These are phyloP conservation scores for Calameuta pallipes DNA, from an alignment of 2,888 invertebrate genomes.

Conservation along the genomic window DNA sequence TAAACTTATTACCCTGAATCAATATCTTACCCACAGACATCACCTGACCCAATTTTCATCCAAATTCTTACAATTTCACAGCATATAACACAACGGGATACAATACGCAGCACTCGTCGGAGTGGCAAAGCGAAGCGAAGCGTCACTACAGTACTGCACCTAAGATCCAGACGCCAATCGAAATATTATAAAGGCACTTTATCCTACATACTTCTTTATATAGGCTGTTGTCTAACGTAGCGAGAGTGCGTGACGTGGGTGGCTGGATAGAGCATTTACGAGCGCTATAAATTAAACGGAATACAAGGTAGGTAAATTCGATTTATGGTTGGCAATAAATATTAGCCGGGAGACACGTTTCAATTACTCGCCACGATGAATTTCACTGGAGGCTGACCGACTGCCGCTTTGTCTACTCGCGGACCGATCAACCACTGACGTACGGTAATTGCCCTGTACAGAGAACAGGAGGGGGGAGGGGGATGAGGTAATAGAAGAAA, in stretches of 20 bases:
- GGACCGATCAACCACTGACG: neutral
- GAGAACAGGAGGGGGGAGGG: neutral
- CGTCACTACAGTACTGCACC: neutral
- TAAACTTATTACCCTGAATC: no score
- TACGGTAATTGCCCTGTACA: neutral
- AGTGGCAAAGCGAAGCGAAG: neutral
- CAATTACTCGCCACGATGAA: constrained; percentile 45
- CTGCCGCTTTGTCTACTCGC: constrained; percentile 26
- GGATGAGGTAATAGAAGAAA: neutral
- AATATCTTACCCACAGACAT: no score
- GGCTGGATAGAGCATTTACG: constrained; percentile 30
- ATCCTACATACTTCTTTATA: neutral
- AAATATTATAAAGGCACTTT: neutral
- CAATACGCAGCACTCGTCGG: no score
- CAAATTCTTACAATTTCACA: no score
- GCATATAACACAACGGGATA: no score
- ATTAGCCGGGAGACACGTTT: constrained; percentile 46
- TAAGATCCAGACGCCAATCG: neutral
- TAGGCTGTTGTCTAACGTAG: neutral
- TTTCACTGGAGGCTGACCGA: constrained; percentile 31
- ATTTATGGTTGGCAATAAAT: constrained; percentile 49
- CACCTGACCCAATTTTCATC: no score
- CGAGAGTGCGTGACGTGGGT: neutral
- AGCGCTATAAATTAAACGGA: constrained; percentile 42
- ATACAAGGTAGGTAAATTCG: constrained; percentile 48